Conservation (phyloP, 2,113 vertebrate species). For the Cochlearius cochlearius region DNA sequence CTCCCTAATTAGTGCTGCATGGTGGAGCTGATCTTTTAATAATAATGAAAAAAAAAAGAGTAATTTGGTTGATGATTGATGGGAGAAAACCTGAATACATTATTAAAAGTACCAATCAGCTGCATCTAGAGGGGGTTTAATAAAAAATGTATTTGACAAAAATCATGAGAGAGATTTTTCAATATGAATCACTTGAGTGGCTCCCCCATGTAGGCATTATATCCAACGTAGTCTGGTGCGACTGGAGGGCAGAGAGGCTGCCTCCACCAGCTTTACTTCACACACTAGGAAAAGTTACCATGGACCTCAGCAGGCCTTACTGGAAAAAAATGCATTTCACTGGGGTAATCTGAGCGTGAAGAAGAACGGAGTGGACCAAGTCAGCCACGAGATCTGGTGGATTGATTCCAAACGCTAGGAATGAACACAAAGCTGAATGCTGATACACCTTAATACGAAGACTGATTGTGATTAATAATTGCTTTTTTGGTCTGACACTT, state of each 20-base stretch:
- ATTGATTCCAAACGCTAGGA: neutral
- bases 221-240: neutral
- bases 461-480: neutral
- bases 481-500: neutral
- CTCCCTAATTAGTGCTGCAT: conserved; percentile 21
- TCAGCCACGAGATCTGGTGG: neutral
- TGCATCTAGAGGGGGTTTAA: neutral
- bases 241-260: neutral
- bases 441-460: neutral
- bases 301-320: neutral
- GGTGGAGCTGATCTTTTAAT: conserved; percentile 30
- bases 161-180: neutral
- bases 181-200: neutral
- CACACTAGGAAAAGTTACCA: neutral
- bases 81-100: neutral
- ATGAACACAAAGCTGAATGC: neutral
- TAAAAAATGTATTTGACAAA: neutral
- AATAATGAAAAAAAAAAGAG: neutral
- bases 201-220: neutral
- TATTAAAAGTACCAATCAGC: neutral
- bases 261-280: neutral
- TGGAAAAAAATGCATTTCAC: neutral
- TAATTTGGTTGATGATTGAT: conserved; percentile 13
- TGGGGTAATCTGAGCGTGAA: neutral
- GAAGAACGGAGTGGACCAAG: neutral